Base-by-base conservation (phyloP, 1,140 invertebrate species). In the Drosophila kanapiae region DNA sequence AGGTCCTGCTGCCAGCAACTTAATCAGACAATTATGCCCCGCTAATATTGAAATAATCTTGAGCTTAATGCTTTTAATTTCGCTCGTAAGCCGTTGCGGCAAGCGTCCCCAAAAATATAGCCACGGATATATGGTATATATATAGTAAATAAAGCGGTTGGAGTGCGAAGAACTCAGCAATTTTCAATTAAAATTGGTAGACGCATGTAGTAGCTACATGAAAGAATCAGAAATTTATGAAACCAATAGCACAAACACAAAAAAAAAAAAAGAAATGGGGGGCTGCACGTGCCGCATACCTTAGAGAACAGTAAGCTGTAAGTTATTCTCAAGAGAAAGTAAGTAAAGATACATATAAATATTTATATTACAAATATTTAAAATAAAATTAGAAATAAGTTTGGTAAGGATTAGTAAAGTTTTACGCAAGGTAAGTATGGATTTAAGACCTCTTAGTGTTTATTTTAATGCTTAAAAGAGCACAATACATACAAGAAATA, bases 1-100 rank as follows among this genome's bases (percentile, higher is more conserved):
- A 48, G 43, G 61, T 61, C 16, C 11, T 14, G 16, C 18, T 37
- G 18, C 27, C 59, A 76, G 78, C 65, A 47, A 75, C 84, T 87
- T 87, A 87, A 87, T 87, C 84, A 83, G 84, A 78, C 84, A 87
- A 83, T 88, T 84, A 88, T 87, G 84, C 70, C 48, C 37, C 62
- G 77, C 80, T 80, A 84, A 87, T 87, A 84, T 84, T 69, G 64
- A 69, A 84, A 80, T 87, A 88, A 88, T 83, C 84, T 84, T 14
- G 42, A 75, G 77, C 72, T 68, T 83, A 83, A 87, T 84, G 84
- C 77, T 78, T 87, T 87, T 80, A 75, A 87, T 87, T 88, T 87
- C 49, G 48, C 71, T 72, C 71, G 56, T 80, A 62, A 72, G 67
- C 70, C 62, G 42, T 47, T 54, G 54, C 35, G 27, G 49, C 47